Conservation (phyloP, 30 jellyfish, hydroid and myxozoan genomes). For the Hydra vulgaris region DNA sequence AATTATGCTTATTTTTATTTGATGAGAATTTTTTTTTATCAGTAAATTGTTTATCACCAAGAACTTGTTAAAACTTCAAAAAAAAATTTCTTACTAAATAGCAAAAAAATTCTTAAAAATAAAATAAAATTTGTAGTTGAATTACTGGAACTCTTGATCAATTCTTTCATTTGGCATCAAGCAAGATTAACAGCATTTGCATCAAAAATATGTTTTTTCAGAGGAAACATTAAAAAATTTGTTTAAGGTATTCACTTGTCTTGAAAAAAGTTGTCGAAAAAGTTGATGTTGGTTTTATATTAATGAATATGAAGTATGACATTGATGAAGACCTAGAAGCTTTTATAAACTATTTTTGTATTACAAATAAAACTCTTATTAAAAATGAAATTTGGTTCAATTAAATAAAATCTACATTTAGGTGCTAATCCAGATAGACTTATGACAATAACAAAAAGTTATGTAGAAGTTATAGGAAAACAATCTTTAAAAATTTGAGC, state of each 20-base stretch:
- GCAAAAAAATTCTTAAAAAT: not conserved
- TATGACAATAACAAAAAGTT: slow-evolving; percentile 6
- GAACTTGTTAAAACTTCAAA: not conserved
- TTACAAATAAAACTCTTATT: slow-evolving; percentile 17
- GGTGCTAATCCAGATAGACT: slow-evolving; percentile 66
- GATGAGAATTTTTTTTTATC: too few relatives aligned
- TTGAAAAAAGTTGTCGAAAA: slow-evolving; percentile 12
- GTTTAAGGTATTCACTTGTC: not conserved
- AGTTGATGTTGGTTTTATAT: slow-evolving; percentile 14
- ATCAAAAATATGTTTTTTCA: not conserved
- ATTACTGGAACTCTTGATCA: slow-evolving; percentile 44
- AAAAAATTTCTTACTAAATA: not conserved
- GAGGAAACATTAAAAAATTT: not conserved
- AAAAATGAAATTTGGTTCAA: slow-evolving; percentile 44
- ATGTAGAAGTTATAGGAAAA: slow-evolving; percentile 27
- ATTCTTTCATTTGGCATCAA: slow-evolving; percentile 23
- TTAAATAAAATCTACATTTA: slow-evolving; percentile 18
- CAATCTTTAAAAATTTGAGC: slow-evolving; percentile 27
- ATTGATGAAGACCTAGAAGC: slow-evolving; percentile 10
- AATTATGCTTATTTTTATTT: slow-evolving; percentile 25
- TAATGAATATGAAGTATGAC: slow-evolving; percentile 31
- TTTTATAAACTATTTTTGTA: slow-evolving; percentile 6
- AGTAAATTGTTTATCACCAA: not conserved
- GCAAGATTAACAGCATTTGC: slow-evolving; percentile 24
- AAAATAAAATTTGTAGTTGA: not conserved